A percentile compares a stretch with the other conserved stretches of the same genome.
Evolutionary conservation across 2,888 invertebrate genomes (phyloP).

Genomic region (Dermolepida albohirtum): DNA sequence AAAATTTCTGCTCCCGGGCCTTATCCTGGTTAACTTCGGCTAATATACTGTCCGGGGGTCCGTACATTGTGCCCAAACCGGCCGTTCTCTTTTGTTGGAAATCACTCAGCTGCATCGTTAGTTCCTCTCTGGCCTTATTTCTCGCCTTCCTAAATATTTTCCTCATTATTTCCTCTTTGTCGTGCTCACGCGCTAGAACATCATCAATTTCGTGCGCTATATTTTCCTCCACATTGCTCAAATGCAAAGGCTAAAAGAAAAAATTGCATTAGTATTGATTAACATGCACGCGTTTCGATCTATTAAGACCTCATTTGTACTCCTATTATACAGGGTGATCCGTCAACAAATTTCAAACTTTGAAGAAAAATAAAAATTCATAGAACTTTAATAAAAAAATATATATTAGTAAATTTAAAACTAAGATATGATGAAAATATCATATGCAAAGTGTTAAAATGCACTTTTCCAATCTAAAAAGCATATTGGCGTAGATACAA

Average conservation of each 20-base stretch:
- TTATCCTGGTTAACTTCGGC: conserved; percentile 85
- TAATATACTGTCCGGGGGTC: conserved; percentile 84
- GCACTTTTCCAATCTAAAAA: too few relatives aligned
- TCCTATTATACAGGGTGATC: too few relatives aligned
- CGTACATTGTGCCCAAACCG: conserved; percentile 90
- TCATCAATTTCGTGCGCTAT: conserved; percentile 92
- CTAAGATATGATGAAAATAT: too few relatives aligned
- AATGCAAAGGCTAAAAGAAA: conserved; percentile 77
- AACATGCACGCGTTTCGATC: too few relatives aligned
- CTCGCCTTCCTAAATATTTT: conserved; percentile 92
- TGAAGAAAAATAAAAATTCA: too few relatives aligned
- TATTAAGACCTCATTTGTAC: too few relatives aligned
- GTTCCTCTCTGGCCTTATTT: conserved; percentile 83
- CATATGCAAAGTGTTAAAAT: too few relatives aligned
- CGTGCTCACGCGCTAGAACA: conserved; percentile 83
- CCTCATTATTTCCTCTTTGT: conserved; percentile 90
- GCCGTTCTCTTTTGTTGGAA: conserved; percentile 88
- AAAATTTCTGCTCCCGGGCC: conserved; percentile 78
- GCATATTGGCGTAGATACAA: too few relatives aligned
- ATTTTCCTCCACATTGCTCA: conserved; percentile 86
- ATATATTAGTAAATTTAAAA: too few relatives aligned
- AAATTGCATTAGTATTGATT: not conserved
- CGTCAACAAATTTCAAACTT: too few relatives aligned
- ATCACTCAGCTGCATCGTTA: conserved; percentile 83
- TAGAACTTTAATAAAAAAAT: too few relatives aligned